Percentiles rank a stretch among this genome's conserved stretches.
Conservation (phyloP, 2,113 vertebrate species). For the Grantiella picta region DNA sequence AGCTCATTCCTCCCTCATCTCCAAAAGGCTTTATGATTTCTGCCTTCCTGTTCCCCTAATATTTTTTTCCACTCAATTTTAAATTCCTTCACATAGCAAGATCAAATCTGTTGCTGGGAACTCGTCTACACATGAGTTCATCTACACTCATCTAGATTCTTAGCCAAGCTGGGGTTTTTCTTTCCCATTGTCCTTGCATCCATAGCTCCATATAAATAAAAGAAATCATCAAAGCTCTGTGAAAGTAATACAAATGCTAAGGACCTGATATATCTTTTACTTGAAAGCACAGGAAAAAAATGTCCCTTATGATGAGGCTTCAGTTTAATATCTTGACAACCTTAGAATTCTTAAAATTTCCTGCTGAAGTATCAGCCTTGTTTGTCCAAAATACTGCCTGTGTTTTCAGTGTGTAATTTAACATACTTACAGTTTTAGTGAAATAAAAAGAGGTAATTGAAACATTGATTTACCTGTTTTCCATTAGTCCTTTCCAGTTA, state of each 20-base stretch:
- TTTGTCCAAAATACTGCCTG: background rate
- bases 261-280: background rate
- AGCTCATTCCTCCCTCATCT: background rate
- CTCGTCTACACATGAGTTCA: background rate
- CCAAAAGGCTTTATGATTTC: background rate
- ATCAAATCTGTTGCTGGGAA: background rate
- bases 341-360: background rate
- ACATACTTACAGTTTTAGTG: background rate
- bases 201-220: background rate
- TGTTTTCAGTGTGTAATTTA: background rate
- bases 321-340: background rate
- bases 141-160: background rate
- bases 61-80: background rate
- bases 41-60: fast-evolving
- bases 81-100: background rate
- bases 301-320: background rate
- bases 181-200: background rate
- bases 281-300: background rate
- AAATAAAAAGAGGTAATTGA: background rate
- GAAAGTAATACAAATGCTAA: background rate
- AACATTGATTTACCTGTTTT: background rate
- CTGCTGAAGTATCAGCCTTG: background rate
- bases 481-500: background rate
- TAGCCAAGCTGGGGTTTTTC: background rate
- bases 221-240: background rate